Conservation (phyloP, 2,888 invertebrate species). For the Zhuqinia jingwanae region DNA sequence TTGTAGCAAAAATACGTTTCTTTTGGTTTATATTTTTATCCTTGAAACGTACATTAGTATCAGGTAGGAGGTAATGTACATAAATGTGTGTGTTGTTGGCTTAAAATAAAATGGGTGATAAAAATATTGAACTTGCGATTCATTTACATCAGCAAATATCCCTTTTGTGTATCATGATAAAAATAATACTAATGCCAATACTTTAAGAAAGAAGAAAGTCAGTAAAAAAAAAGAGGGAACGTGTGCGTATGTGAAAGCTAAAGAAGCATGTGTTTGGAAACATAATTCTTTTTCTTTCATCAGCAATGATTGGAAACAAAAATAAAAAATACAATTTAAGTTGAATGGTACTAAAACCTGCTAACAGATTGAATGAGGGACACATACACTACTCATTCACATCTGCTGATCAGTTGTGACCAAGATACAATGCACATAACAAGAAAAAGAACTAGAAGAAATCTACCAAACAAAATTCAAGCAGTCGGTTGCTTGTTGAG, state of each 20-base stretch:
- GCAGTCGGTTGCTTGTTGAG: background rate
- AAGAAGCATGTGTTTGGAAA: background rate
- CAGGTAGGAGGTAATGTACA: no score
- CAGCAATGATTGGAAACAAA: conserved; percentile 38
- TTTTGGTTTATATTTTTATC: no score
- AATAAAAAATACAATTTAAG: conserved; percentile 13
- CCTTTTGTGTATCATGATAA: background rate
- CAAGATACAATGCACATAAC: no score
- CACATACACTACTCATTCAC: conserved; percentile 27
- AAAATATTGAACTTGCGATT: background rate
- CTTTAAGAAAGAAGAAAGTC: background rate
- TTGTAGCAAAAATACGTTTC: no score
- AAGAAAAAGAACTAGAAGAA: no score
- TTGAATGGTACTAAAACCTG: conserved; percentile 21
- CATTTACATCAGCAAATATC: background rate
- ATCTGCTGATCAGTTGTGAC: conserved; percentile 35
- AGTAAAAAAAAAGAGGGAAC: background rate
- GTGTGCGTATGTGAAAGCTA: background rate
- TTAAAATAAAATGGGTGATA: background rate
- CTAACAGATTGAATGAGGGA: conserved; percentile 67
- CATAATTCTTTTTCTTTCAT: conserved; percentile 11
- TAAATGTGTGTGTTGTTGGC: no score
- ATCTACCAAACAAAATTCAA: conserved; percentile 1
- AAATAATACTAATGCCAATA: background rate
- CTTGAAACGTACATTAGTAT: no score